These are phyloP conservation scores for Hydrolagus affinis DNA, from an alignment of 2,113 vertebrate species.

Conservation along the genomic window DNA sequence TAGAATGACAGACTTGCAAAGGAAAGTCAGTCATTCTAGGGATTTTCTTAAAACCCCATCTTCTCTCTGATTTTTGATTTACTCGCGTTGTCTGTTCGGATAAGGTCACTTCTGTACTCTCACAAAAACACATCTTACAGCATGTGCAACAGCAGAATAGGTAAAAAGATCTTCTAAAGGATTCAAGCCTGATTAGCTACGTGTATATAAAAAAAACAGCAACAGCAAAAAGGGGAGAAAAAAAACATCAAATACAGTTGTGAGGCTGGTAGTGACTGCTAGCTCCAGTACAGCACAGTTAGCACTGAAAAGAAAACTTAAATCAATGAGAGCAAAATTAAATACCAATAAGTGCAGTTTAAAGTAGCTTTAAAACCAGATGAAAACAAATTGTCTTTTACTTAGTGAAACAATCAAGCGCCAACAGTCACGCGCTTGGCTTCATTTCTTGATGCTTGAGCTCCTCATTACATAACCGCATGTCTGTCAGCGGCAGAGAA, in stretches of 20 bases:
- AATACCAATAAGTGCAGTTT: slow-evolving; percentile 27
- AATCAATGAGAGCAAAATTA: slow-evolving; percentile 21
- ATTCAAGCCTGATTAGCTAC: slow-evolving; percentile 29
- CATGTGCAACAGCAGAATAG: slow-evolving; percentile 26
- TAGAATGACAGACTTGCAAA: slow-evolving; percentile 19
- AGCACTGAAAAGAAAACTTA: slow-evolving; percentile 14
- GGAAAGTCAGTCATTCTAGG: not conserved
- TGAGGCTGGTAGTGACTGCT: not conserved
- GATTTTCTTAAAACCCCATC: slow-evolving; percentile 9
- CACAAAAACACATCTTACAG: slow-evolving; percentile 19
- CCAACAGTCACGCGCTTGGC: slow-evolving; percentile 30
- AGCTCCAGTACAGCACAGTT: slow-evolving; percentile 26
- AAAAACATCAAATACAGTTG: not conserved
- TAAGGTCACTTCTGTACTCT: slow-evolving; percentile 31
- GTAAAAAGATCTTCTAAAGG: slow-evolving; percentile 24
- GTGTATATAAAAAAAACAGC: slow-evolving; percentile 1
- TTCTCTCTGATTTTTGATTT: slow-evolving; percentile 24
- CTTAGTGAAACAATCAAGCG: slow-evolving; percentile 16
- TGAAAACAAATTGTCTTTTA: slow-evolving; percentile 20
- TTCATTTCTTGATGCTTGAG: slow-evolving; percentile 25
- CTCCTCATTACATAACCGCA: not conserved
- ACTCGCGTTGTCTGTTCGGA: slow-evolving; percentile 5
- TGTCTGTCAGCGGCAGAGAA: slow-evolving; percentile 30
- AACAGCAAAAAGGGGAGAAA: not conserved
- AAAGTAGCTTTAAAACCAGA: slow-evolving; percentile 26